Base-by-base conservation (phyloP, 2,797 vertebrate species). In the Anguilla pacifica region DNA sequence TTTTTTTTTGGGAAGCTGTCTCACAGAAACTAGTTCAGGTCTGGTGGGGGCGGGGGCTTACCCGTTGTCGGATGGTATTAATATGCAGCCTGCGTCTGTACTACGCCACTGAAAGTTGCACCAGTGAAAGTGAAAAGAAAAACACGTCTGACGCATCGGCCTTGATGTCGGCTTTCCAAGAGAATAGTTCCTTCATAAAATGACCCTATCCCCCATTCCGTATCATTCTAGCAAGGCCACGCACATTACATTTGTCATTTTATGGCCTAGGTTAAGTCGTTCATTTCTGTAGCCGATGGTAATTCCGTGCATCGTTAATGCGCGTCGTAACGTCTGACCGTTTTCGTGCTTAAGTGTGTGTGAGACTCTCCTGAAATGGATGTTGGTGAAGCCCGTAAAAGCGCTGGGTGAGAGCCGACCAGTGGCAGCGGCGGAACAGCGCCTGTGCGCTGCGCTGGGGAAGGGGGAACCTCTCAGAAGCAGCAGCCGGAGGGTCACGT, bases 391-490 rank as follows among this genome's bases (percentile, higher is more conserved):
- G 11, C 61, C 61, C 61, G n/a, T 2, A 10, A 67, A 67, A 46
- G 74, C 31, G 70, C 28, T 11, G 9, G 67, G 13, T 74, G 70
- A 46, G 1, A 7, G 64, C 1, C 49, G 85, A 87, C 81, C 83
- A 43, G 84, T 89, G 87, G 87, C 86, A 87, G 88, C 90, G 92
- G 95, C 95, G 93, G 94, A 92, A 86, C 94, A 93, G 93, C 94
- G 93, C 92, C 93, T 86, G 92, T 93, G 92, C 92, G 90, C 92
- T 95, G 94, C 35, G 74, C 31, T 7, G 91, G 94, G 92, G 25
- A 46, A 35, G 91, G 89, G 91, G 89, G 88, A 90, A 89, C 92
- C 91, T 94, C 89, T 51, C 90, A 90, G 93, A 92, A 91, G 90
- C 91, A 67, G 84, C 86, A 88, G 74, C 74, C 86, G 84, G 92